A percentile compares a stretch with the other conserved stretches of the same genome.
Conservation (phyloP, 30 jellyfish, hydroid and myxozoan genomes). For the Cassiopea xamachana region DNA sequence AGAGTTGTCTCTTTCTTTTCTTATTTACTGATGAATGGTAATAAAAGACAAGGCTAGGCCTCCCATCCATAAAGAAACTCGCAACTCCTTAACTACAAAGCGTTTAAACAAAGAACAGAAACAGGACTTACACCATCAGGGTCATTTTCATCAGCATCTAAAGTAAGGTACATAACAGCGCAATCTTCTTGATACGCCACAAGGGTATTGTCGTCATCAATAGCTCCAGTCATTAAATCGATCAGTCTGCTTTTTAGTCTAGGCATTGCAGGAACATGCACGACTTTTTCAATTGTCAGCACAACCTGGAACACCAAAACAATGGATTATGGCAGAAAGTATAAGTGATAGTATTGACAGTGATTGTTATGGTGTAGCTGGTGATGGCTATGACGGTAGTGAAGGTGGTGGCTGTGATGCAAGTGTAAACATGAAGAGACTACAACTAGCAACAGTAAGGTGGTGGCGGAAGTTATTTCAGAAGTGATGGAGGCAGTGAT, state of each 20-base stretch:
- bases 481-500: neutral
- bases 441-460: neutral
- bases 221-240: constrained; percentile 65
- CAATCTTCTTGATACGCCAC: constrained; percentile 81
- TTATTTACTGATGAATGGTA: too few relatives aligned
- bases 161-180: constrained; percentile 76
- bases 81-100: neutral
- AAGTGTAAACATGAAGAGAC: neutral
- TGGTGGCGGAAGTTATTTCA: neutral
- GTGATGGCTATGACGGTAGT: neutral
- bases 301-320: constrained; percentile 40
- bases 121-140: constrained; percentile 73
- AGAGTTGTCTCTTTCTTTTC: too few relatives aligned
- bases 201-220: constrained; percentile 49
- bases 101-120: neutral
- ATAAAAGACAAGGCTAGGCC: neutral
- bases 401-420: neutral
- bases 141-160: constrained; percentile 67
- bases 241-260: constrained; percentile 65
- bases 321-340: neutral
- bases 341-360: neutral
- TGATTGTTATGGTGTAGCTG: neutral
- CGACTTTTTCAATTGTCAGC: constrained; percentile 79
- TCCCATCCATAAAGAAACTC: neutral
- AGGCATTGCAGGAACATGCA: constrained; percentile 50